Conservation (phyloP, 1,140 invertebrate species). For the Vollenhovia emeryi region DNA sequence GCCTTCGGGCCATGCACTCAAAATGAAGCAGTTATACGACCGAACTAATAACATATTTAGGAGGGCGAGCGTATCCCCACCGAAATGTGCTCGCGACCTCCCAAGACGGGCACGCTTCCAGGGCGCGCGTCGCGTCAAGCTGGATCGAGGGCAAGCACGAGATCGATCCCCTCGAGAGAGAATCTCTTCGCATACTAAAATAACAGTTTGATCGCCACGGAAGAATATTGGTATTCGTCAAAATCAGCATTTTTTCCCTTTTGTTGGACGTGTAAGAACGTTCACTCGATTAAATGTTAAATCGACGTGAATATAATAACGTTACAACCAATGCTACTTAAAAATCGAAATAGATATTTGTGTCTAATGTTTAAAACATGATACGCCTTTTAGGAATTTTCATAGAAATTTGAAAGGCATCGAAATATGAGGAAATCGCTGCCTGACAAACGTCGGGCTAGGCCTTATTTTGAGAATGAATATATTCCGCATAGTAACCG, state of each 20-base stretch:
- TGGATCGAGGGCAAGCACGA: constrained; percentile 32
- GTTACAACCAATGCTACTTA: background rate
- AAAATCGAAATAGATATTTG: background rate
- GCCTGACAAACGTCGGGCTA: background rate
- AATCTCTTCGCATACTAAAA: background rate
- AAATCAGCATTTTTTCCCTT: constrained; percentile 4
- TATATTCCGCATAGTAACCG: background rate
- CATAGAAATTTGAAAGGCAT: background rate
- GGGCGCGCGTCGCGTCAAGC: constrained; percentile 24
- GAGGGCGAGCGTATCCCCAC: constrained; percentile 74
- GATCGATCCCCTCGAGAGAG: constrained; percentile 20
- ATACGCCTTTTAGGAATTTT: background rate
- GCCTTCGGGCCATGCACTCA: constrained; percentile 79
- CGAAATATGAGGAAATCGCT: background rate
- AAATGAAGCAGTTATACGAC: constrained; percentile 84
- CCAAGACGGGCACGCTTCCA: constrained; percentile 83
- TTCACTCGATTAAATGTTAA: background rate
- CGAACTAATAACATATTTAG: constrained; percentile 85
- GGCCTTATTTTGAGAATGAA: background rate
- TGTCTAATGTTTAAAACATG: background rate
- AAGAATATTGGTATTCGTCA: constrained; percentile 5
- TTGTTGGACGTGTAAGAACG: background rate
- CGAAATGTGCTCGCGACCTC: constrained; percentile 79
- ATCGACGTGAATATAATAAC: background rate
- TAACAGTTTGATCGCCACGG: background rate